A percentile compares a stretch with the other conserved stretches of the same genome.
Conservation (phyloP, 2,888 invertebrate genomes). For the Heliconius hortense region DNA sequence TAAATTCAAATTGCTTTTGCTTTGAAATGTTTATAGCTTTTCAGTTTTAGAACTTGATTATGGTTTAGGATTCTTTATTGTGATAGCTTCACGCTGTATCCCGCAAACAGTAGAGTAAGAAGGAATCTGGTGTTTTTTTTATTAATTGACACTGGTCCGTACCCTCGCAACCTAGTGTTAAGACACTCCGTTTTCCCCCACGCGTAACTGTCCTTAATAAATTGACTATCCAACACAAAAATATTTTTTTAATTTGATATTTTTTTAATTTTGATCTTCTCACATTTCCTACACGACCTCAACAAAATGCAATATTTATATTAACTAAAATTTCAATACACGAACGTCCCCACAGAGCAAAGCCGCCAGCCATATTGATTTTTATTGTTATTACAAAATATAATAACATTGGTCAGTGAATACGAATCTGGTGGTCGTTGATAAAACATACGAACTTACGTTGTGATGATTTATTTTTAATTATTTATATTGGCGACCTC, state of each 20-base stretch:
- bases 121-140: not conserved
- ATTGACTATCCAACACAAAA: not conserved
- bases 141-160: too few relatives aligned
- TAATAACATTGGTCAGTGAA: conserved; percentile 28
- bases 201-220: not conserved
- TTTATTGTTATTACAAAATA: conserved; percentile 24
- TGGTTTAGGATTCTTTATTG: not conserved
- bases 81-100: not conserved
- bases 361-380: conserved; percentile 18
- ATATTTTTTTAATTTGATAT: too few relatives aligned
- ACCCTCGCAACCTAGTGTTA: not conserved
- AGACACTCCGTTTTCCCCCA: not conserved
- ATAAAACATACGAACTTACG: not conserved
- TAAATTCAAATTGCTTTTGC: conserved; percentile 15
- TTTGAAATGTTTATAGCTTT: not conserved
- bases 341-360: conserved; percentile 2
- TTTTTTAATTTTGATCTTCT: not conserved
- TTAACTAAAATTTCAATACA: conserved; percentile 15
- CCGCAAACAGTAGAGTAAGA: not conserved
- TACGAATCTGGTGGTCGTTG: conserved; percentile 17
- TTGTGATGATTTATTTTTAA: not conserved
- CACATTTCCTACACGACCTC: not conserved
- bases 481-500: not conserved
- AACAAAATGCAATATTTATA: not conserved
- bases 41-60: not conserved